Conservation (phyloP, 1,140 invertebrate species). For the Drosophila micromelanica region DNA sequence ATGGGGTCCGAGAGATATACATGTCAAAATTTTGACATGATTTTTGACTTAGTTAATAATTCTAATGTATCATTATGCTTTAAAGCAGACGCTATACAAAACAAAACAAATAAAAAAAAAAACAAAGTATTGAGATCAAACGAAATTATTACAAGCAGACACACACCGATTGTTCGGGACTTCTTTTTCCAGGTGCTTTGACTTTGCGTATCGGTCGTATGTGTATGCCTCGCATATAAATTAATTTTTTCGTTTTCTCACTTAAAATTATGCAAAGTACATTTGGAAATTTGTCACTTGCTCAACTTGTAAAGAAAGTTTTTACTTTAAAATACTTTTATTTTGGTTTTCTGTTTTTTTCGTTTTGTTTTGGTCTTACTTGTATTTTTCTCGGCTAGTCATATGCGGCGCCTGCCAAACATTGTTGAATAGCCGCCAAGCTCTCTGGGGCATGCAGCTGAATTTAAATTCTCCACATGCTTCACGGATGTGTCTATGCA, state of each 20-base stretch:
- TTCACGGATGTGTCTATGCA: constrained; percentile 4
- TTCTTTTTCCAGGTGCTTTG: constrained; percentile 10
- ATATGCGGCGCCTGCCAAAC: constrained; percentile 61
- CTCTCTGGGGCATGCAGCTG: constrained; percentile 29
- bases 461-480: constrained; percentile 41
- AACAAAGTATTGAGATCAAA: not conserved
- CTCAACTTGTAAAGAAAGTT: constrained; percentile 62
- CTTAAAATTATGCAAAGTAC: constrained; percentile 53
- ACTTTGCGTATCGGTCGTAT: constrained; percentile 27
- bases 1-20: too few relatives aligned
- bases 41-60: too few relatives aligned
- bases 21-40: too few relatives aligned
- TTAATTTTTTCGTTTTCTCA: constrained; percentile 50
- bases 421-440: constrained; percentile 41
- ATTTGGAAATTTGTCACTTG: constrained; percentile 66
- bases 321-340: constrained; percentile 50
- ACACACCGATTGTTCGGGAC: constrained; percentile 1
- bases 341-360: constrained; percentile 24
- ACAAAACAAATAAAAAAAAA: not conserved
- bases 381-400: constrained; percentile 7
- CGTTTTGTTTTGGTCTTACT: constrained; percentile 20
- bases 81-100: too few relatives aligned
- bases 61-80: too few relatives aligned
- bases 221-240: constrained; percentile 63
- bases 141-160: not conserved